These are phyloP conservation scores for Periophthalmus modestus DNA, from an alignment of 2,113 vertebrate species.

Conservation along the genomic window DNA sequence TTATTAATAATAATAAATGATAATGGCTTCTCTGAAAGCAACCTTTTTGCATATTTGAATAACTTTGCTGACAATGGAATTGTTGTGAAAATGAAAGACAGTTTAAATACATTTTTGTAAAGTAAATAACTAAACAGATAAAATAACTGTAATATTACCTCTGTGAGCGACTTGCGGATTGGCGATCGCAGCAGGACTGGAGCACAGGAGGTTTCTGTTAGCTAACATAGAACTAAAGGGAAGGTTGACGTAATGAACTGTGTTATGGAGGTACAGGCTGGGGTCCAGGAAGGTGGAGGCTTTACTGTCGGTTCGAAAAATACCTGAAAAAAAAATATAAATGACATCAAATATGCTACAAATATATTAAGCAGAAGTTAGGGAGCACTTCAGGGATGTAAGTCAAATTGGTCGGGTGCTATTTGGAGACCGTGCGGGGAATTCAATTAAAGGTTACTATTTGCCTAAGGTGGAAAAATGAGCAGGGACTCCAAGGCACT, in stretches of 20 bases:
- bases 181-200: constrained; percentile 24
- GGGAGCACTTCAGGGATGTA: no score
- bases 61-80: neutral
- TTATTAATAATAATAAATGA: neutral
- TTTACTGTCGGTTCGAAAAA: neutral
- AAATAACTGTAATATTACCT: constrained; percentile 66
- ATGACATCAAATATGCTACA: neutral
- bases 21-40: neutral
- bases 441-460: no score
- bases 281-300: constrained; percentile 11
- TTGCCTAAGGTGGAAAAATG: no score
- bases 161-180: constrained; percentile 54
- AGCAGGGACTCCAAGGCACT: no score
- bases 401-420: no score
- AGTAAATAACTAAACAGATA: neutral
- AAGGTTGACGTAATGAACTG: constrained; percentile 84
- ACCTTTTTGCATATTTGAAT: neutral
- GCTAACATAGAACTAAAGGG: constrained; percentile 79
- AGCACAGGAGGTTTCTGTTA: constrained; percentile 73
- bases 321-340: constrained; percentile 13
- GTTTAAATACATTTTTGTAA: neutral
- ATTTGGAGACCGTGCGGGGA: no score
- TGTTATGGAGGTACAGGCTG: constrained; percentile 50
- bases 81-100: neutral
- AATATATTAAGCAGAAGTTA: neutral